Evolutionary conservation across 1,140 invertebrate genomes (phyloP).

Genomic region (Drosophila santomea): DNA sequence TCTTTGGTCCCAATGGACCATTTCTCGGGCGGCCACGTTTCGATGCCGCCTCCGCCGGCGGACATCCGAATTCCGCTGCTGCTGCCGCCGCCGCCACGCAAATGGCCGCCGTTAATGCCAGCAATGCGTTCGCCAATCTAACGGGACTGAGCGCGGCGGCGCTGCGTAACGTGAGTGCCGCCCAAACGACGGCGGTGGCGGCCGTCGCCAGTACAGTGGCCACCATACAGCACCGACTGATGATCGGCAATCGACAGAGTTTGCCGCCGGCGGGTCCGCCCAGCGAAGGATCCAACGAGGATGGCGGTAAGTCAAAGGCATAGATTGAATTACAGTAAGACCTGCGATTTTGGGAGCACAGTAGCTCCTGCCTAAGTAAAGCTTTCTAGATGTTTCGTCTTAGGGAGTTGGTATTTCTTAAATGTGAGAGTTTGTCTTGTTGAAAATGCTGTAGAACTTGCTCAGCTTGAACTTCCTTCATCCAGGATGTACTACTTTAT

Average conservation of each 20-base stretch:
- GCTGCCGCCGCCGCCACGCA: slow-evolving; percentile 75
- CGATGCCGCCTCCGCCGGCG: slow-evolving; percentile 56
- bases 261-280: slow-evolving; percentile 84
- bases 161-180: slow-evolving; percentile 76
- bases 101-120: slow-evolving; percentile 80
- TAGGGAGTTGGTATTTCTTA: too few species aligned
- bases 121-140: slow-evolving; percentile 82
- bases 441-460: too few species aligned
- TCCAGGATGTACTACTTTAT: too few species aligned
- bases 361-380: too few species aligned
- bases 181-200: slow-evolving; percentile 76
- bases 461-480: too few species aligned
- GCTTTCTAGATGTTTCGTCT: too few species aligned
- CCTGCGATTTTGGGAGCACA: too few species aligned
- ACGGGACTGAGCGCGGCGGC: slow-evolving; percentile 82
- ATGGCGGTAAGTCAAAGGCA: slow-evolving; percentile 84
- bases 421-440: too few species aligned
- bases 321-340: neutral
- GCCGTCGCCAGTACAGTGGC: slow-evolving; percentile 79
- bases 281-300: slow-evolving; percentile 87
- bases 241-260: slow-evolving; percentile 81
- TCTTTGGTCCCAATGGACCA: slow-evolving; percentile 81
- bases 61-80: slow-evolving; percentile 57
- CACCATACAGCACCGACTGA: slow-evolving; percentile 80
- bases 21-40: slow-evolving; percentile 78